Evolutionary conservation across 2,797 vertebrate species (phyloP).

Genomic region (Xenentodon cancila): DNA sequence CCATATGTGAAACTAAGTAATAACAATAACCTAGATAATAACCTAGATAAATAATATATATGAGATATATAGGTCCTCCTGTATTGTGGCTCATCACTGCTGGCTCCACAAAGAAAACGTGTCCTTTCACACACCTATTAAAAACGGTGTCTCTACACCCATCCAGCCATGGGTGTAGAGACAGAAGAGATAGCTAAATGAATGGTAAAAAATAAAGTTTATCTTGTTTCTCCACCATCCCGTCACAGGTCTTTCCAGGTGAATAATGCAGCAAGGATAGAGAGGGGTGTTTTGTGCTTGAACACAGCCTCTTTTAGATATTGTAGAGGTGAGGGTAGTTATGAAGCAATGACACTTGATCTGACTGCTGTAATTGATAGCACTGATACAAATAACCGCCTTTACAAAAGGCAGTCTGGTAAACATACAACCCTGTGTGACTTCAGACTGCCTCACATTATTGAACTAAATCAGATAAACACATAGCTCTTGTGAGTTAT

Average conservation of each 20-base stretch:
- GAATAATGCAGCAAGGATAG: slow-evolving; percentile 72
- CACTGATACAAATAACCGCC: slow-evolving; percentile 62
- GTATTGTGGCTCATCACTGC: no score
- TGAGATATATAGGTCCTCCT: no score
- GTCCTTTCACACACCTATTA: no score
- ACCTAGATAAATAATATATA: no score
- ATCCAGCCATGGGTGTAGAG: no score
- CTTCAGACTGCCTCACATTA: slow-evolving; percentile 42
- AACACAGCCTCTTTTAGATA: slow-evolving; percentile 65
- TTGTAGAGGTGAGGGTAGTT: slow-evolving; percentile 69
- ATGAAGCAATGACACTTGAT: slow-evolving; percentile 82
- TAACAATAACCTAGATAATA: not conserved
- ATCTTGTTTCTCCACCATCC: slow-evolving; percentile 24
- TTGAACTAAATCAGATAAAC: slow-evolving; percentile 23
- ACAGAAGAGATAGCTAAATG: no score
- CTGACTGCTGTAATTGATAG: slow-evolving; percentile 75
- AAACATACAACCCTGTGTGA: slow-evolving; percentile 60
- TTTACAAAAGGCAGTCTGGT: slow-evolving; percentile 73
- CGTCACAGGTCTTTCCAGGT: slow-evolving; percentile 61
- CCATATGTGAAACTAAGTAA: slow-evolving; percentile 48
- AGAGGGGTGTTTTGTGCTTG: slow-evolving; percentile 63
- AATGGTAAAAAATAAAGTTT: slow-evolving; percentile 20
- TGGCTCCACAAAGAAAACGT: no score
- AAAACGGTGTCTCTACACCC: no score
- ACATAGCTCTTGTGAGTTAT: slow-evolving; percentile 22